These are phyloP conservation scores for Rhadinocentrus ornatus DNA, from an alignment of 2,797 vertebrate genomes.

Conservation along the genomic window DNA sequence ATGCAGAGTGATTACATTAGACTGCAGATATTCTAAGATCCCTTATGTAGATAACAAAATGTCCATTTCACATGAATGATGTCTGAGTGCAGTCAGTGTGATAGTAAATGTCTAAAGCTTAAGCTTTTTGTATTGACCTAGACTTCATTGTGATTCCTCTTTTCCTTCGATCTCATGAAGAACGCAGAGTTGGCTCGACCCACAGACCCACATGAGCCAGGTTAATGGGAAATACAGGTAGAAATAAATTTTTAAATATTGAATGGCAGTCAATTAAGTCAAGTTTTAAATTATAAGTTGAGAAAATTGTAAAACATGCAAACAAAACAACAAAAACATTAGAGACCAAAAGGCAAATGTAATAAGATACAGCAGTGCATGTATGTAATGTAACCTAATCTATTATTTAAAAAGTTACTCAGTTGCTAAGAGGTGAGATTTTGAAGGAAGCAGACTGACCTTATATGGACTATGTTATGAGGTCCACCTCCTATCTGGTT, in stretches of 20 bases:
- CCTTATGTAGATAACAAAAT: too few species aligned
- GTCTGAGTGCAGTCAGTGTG: background rate
- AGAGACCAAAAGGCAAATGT: background rate
- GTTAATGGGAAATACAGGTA: background rate
- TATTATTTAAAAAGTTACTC: background rate
- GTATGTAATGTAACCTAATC: background rate
- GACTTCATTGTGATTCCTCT: background rate
- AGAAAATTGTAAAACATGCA: background rate
- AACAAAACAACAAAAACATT: background rate
- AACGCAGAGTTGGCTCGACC: background rate
- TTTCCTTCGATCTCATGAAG: background rate
- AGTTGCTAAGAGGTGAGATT: background rate
- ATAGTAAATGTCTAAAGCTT: background rate
- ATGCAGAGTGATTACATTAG: too few species aligned
- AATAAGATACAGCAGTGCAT: background rate
- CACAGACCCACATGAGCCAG: background rate
- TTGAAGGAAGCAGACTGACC: conserved; percentile 5
- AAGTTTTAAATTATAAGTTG: too few species aligned
- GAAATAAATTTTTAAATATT: too few species aligned
- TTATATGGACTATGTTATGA: conserved; percentile 17
- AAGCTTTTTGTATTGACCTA: background rate
- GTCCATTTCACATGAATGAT: background rate
- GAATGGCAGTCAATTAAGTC: too few species aligned
- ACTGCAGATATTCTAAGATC: too few species aligned
- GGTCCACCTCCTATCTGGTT: conserved; percentile 31